Percentiles rank a stretch among this genome's conserved stretches.
phyloP scores from a whole-genome alignment of 2,888 invertebrate species.

The Xestoiulus laeticollis region DNA sequence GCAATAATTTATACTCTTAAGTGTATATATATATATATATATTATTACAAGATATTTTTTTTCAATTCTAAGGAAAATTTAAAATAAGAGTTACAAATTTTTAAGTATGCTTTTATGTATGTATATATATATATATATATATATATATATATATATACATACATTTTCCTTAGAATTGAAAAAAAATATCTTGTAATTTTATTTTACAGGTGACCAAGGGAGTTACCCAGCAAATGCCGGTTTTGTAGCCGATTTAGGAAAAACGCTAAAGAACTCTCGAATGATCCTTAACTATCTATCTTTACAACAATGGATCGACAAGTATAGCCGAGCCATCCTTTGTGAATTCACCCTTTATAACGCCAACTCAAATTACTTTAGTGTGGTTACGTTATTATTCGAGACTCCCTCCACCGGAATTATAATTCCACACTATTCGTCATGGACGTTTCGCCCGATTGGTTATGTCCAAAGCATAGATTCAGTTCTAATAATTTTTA shows the following conservation, averaged over 20 bases:
- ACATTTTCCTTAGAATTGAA: too few species aligned
- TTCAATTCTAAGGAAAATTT: too few species aligned
- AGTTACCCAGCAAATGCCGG: constrained; percentile 44
- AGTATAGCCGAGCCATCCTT: constrained; percentile 39
- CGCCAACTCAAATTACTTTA: constrained; percentile 28
- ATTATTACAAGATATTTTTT: too few species aligned
- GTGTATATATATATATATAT: too few species aligned
- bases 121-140: too few species aligned
- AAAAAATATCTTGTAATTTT: too few species aligned
- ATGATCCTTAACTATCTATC: constrained; percentile 8
- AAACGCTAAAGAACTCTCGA: constrained; percentile 16
- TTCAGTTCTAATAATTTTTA: background rate
- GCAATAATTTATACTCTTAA: too few species aligned
- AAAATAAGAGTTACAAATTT: too few species aligned
- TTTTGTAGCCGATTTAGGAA: constrained; percentile 52
- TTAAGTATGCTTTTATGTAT: too few species aligned
- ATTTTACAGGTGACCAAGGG: constrained; percentile 24
- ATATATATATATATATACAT: too few species aligned
- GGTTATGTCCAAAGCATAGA: constrained; percentile 38
- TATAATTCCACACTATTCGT: background rate
- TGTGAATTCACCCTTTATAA: constrained; percentile 46
- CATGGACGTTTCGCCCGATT: constrained; percentile 46
- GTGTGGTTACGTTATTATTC: constrained; percentile 25
- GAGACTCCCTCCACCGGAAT: constrained; percentile 40
- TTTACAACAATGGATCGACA: constrained; percentile 48